Base-by-base conservation (phyloP, 2,888 invertebrate genomes). In the Agrilus cyanescens region DNA sequence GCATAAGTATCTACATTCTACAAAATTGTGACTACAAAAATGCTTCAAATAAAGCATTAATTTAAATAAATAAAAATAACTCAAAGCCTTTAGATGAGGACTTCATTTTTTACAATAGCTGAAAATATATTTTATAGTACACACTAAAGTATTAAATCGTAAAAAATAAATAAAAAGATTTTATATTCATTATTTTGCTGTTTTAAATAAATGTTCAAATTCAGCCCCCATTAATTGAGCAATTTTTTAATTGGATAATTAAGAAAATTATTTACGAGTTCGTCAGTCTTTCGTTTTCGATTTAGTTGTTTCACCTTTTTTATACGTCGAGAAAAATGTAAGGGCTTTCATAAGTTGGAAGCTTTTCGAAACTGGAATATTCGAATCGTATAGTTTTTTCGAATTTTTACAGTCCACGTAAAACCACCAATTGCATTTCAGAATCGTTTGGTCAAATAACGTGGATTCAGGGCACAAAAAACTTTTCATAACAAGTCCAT, bases 391-490 rank as follows among this genome's bases (percentile, higher is more conserved):
- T 18, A 88, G 70, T 50, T 76, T 78, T 53, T 76, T 78, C 15
- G 88, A 86, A 42, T 78, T 76, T 63, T 85, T 84, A 66, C 91
- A 91, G 61, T 90, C 89, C 0, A 90, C 89, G 63, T 89, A 90
- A 70, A 90, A 88, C 87, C 88, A 90, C 89, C 89, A 90, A 64
- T 90, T 90, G 66, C 91, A 91, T 61, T 89, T 89, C 4, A 91
- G 73, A 49, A 91, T 85, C 15, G 87, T 86, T 65, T 90, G 90
- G 59, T 91, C 90, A 66, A 91, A 91, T 40, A 90, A 73, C 0
- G 91, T 91, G 25, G 86, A 89, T 63, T 90, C 88, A 0, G 90
- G 90, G 59, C 90, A 91, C 36, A 89, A 73, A 68, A 91, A 91
- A 37, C 89, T 89, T 65, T 90, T 90, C 80, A 88, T 87, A 39